These are phyloP conservation scores for Podarcis raffonei DNA, from an alignment of 2,113 vertebrate genomes.

Conservation along the genomic window DNA sequence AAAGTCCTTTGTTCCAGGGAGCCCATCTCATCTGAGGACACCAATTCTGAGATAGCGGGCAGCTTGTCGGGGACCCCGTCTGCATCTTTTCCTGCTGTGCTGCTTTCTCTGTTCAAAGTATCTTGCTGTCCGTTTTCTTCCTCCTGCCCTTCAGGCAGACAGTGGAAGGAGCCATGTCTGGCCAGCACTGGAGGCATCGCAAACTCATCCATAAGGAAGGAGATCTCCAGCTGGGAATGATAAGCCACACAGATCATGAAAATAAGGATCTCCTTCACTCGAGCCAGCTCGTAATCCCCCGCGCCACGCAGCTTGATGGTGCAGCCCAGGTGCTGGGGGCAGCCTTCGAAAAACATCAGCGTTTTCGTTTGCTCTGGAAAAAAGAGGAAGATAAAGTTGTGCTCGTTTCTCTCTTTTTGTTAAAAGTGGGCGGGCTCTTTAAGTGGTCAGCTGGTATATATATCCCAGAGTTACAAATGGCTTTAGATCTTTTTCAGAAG, in stretches of 20 bases:
- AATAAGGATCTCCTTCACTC: slow-evolving; percentile 95
- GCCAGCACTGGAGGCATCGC: slow-evolving; percentile 93
- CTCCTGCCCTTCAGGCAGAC: slow-evolving; percentile 81
- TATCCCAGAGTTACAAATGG: not conserved
- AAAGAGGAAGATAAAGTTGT: not conserved
- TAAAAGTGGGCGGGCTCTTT: not conserved
- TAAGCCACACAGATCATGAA: slow-evolving; percentile 98
- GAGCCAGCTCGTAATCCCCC: slow-evolving; percentile 91
- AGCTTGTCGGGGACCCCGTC: slow-evolving; percentile 69
- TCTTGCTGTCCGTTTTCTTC: slow-evolving; percentile 65
- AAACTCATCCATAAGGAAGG: slow-evolving; percentile 99
- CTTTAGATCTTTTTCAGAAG: not conserved
- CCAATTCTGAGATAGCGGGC: slow-evolving; percentile 63
- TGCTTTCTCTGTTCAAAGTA: slow-evolving; percentile 59
- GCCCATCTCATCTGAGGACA: slow-evolving; percentile 65
- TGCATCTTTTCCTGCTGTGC: slow-evolving; percentile 66
- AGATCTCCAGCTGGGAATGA: slow-evolving; percentile 97
- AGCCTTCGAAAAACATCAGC: slow-evolving; percentile 98
- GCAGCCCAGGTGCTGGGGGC: slow-evolving; percentile 91
- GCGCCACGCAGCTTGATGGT: slow-evolving; percentile 94
- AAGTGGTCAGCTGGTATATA: no score
- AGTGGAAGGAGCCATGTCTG: slow-evolving; percentile 86
- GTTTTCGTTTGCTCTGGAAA: slow-evolving; percentile 89
- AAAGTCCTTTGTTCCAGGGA: slow-evolving; percentile 60
- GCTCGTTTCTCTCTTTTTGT: not conserved